Base-by-base conservation (phyloP, 2,797 vertebrate genomes). In the Botia almorhae region DNA sequence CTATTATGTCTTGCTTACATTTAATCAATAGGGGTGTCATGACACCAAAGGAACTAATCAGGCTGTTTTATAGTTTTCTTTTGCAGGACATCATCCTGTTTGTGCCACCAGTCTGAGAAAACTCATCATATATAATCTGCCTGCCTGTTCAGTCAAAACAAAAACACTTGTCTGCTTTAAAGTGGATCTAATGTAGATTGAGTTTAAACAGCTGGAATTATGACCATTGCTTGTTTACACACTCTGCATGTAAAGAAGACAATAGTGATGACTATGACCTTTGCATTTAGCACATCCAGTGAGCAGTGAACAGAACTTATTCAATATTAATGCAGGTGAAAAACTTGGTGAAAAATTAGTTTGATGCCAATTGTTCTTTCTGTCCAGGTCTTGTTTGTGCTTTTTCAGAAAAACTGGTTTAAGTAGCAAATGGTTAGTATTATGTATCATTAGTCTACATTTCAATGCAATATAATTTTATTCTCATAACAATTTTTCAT, bases 111-210 rank as follows among this genome's bases (percentile, higher is more conserved):
- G 48, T 58, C 21, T 48, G 6, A 39, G 65, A 46, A 70, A 70
- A 70, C n/a, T 61, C 43, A 70, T 39, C 10, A 16, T 50, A 60
- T 26, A 69, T 68, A 77, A 58, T 69, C 29, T 65, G 13, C 21
- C 19, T 68, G 16, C n/a, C 39, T 69, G 21, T 26, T 60, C 1
- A 4, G 3, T 60, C 21, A 14, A 26, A 23, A 60, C 56, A 60
- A 4, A 60, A 56, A 56, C 12, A 2, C 12, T 53, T 53, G 50
- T 8, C 13, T 58, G 58, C 51, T 69, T 82, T 80, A 80, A 80
- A 73, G 67, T 73, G 56, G 58, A 53, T 69, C 55, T 81, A 78
- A 76, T 83, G 70, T n/a, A 56, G 7, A 46, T 46, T 46, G 43
- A 55, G 7, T 23, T 23, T 21, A 23, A 58, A 10, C 10, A 23